Evolutionary conservation across 2,888 invertebrate species (phyloP), one percentile per base, ranked within the genome.

Genomic region (Agriopis aurantiaria): DNA sequence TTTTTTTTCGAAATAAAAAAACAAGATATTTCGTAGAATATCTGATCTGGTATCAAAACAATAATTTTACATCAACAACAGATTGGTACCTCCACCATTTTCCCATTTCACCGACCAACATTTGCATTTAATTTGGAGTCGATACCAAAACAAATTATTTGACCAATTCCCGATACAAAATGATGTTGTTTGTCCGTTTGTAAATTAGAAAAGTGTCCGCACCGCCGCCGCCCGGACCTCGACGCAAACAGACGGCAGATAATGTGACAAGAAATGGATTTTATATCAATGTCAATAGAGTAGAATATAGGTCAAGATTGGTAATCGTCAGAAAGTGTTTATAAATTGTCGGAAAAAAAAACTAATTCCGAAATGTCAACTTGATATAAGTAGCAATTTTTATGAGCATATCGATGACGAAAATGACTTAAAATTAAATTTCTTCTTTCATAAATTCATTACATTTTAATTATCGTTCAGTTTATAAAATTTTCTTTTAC

Each of bases 141-240:
- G 57, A 66, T 70, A 58, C 62, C 45, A 63, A 70, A 70, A 70
- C 70, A 66, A 71, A 71, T 71, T 48, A 63, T 66, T 66, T 41
- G 58, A 33, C 51, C 56, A 41, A 66, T 67, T 73, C 68, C 33
- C 65, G 55, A 55, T 65, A 69, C 55, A 69, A 70, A 76, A 72
- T 72, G 75, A 68, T 69, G 74, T 78, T 82, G 78, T 78, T 75
- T 78, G 71, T 74, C 52, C 59, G 69, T 82, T 78, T 80, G 76
- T 77, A 85, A 86, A 86, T 86, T 82, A 85, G 82, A 85, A 86
- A 86, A 86, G 86, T 86, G 86, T 83, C 81, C 77, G 70, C 72
- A 58, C 23, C 70, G 65, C 66, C 65, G 57, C 70, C 65, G 66
- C 46, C 66, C 73, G 82, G 85, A 83, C 85, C 80, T 74, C 17